Base-by-base conservation (phyloP, 1,140 invertebrate species). In the Pemphigus obesinymphae region DNA sequence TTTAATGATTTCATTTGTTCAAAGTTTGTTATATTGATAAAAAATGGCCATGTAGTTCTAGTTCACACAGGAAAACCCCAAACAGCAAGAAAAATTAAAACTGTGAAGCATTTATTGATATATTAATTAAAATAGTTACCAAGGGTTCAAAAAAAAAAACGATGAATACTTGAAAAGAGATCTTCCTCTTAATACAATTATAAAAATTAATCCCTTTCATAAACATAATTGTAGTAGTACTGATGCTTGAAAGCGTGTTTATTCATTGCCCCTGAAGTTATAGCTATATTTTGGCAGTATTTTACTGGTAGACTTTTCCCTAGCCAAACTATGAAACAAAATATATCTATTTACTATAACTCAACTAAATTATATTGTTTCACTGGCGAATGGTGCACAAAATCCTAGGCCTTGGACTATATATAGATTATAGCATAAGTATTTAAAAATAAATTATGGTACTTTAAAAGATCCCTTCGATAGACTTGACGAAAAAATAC, bases 401-500 rank as follows among this genome's bases (percentile, higher is more conserved):
- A 68, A 68, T 40, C 66, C 66, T 4, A 40, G 37, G 40, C 34
- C 66, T 68, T 68, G 34, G 66, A 68, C 20, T 20, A 20, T 26
- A 3, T 68, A 68, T 68, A 68, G 66, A 8, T 20, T 43, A 8
- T 68, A 34, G 66, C 37, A 68, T 68, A 68, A 68, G 23, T 68
- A 43, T 68, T 68, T 68, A 40, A 40, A 13, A 43, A 7, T 40
- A 23, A 68, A 43, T 23, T 43, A 68, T 68, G 34, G 20, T 40
- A 68, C 34, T 43, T 4, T 68, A 40, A 68, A 68, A 23, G 34
- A 68, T 40, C 66, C 37, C 7, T 68, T 37, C 23, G 37, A 68
- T 37, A 40, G 66, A 43, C 20, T 68, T 17, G 66, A 68, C 40
- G 66, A 68, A 68, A 68, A 68, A 68, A 43, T 68, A 13, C 66